Percentiles rank a stretch among this genome's conserved stretches.
Evolutionary conservation across 2,888 invertebrate species (phyloP).

Genomic region (Poecilobothrus nobilitatus): DNA sequence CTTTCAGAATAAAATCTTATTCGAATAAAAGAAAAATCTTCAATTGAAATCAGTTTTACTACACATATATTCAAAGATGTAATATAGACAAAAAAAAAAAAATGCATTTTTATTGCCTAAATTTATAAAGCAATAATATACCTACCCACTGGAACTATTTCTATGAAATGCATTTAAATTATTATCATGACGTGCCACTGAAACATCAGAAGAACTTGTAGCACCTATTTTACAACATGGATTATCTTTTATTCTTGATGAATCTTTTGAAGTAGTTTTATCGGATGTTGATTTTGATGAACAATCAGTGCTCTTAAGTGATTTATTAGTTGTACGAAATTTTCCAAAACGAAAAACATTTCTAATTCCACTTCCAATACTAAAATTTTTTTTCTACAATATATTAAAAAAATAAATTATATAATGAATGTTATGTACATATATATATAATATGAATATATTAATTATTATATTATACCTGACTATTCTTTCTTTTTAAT

Average conservation of each 20-base stretch:
- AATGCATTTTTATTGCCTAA: no score
- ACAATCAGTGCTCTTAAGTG: constrained; percentile 14
- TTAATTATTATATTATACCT: constrained; percentile 31
- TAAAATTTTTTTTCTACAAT: constrained; percentile 52
- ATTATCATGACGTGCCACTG: constrained; percentile 52
- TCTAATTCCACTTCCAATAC: constrained; percentile 53
- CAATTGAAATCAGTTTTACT: no score
- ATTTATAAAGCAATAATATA: constrained; percentile 13
- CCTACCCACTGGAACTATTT: constrained; percentile 54
- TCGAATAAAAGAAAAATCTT: no score
- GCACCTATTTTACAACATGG: constrained; percentile 43
- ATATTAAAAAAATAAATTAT: not conserved
- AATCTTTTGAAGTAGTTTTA: constrained; percentile 13
- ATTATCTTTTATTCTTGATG: constrained; percentile 11
- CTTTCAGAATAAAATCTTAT: no score
- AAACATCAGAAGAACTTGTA: constrained; percentile 56
- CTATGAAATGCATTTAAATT: constrained; percentile 51
- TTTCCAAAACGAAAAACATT: constrained; percentile 53
- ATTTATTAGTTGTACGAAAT: constrained; percentile 32
- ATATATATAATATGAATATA: not conserved
- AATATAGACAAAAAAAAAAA: no score
- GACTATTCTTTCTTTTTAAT: constrained; percentile 49
- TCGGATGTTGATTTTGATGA: constrained; percentile 28
- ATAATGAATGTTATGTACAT: not conserved
- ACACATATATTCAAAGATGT: no score